A percentile compares a stretch with the other conserved stretches of the same genome.
phyloP scores from a whole-genome alignment of 2,888 invertebrate species.

The Hirtodrosophila alboralis region DNA sequence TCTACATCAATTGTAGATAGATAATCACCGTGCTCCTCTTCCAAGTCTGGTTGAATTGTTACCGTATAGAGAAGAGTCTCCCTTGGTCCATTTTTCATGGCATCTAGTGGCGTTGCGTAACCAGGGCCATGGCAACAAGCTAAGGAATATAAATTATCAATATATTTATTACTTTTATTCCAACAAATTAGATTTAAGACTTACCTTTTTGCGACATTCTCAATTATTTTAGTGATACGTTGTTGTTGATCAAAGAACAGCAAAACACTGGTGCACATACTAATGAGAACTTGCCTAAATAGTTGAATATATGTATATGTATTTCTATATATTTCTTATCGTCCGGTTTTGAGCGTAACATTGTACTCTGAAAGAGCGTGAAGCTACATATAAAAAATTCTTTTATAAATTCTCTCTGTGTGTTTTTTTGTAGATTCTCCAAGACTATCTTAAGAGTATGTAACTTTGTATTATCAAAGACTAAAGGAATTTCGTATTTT shows the following conservation, averaged over 20 bases:
- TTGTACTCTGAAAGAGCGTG: neutral
- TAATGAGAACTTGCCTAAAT: slow-evolving; percentile 11
- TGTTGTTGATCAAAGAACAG: slow-evolving; percentile 37
- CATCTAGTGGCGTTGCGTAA: slow-evolving; percentile 91
- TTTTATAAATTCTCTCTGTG: slow-evolving; percentile 1
- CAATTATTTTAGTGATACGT: slow-evolving; percentile 20
- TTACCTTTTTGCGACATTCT: slow-evolving; percentile 58
- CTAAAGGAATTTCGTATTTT: neutral
- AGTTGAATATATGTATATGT: neutral
- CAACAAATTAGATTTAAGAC: neutral
- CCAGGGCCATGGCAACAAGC: slow-evolving; percentile 87
- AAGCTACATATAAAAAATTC: neutral
- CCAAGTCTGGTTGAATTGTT: slow-evolving; percentile 90
- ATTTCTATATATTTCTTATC: slow-evolving; percentile 16
- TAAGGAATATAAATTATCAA: slow-evolving; percentile 42
- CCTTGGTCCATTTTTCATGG: slow-evolving; percentile 91
- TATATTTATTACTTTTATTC: slow-evolving; percentile 2
- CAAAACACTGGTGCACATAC: slow-evolving; percentile 24
- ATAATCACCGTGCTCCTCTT: slow-evolving; percentile 90
- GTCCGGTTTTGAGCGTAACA: slow-evolving; percentile 43
- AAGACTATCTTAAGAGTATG: neutral
- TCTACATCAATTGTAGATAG: slow-evolving; percentile 96
- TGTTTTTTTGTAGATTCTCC: slow-evolving; percentile 4
- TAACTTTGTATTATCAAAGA: neutral
- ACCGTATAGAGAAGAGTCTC: slow-evolving; percentile 96